These are phyloP conservation scores for Helicoverpa assulta DNA, from an alignment of 2,888 invertebrate species.

Conservation along the genomic window DNA sequence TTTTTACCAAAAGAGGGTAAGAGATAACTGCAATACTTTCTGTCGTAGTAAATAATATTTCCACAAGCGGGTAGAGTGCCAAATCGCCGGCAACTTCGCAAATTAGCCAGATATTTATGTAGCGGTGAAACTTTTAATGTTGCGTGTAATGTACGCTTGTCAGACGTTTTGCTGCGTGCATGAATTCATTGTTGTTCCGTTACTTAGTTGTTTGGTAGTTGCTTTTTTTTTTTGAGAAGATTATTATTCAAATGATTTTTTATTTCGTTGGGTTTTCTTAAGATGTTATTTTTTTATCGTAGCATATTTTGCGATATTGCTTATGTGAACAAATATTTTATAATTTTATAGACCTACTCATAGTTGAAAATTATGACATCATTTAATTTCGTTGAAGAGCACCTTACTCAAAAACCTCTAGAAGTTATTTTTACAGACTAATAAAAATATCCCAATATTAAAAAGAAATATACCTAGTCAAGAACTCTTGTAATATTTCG, in stretches of 20 bases:
- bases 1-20: slow-evolving; percentile 26
- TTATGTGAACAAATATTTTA: no score
- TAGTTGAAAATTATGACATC: no score
- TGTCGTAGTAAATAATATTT: slow-evolving; percentile 58
- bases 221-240: slow-evolving; percentile 23
- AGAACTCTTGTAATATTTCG: no score
- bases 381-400: no score
- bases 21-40: slow-evolving; percentile 53
- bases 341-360: no score
- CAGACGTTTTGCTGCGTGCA: slow-evolving; percentile 62
- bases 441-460: no score
- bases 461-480: no score
- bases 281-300: background rate
- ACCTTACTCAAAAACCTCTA: no score
- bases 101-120: slow-evolving; percentile 80
- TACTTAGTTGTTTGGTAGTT: slow-evolving; percentile 48
- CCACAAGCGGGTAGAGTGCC: slow-evolving; percentile 46
- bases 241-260: slow-evolving; percentile 23
- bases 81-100: slow-evolving; percentile 69
- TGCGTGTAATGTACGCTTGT: slow-evolving; percentile 73
- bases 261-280: background rate
- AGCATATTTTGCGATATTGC: background rate
- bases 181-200: slow-evolving; percentile 59
- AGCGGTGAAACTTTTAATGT: slow-evolving; percentile 81
- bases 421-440: no score